phyloP scores from a whole-genome alignment of 2,888 invertebrate genomes.

The Galerucella nymphaeae region DNA sequence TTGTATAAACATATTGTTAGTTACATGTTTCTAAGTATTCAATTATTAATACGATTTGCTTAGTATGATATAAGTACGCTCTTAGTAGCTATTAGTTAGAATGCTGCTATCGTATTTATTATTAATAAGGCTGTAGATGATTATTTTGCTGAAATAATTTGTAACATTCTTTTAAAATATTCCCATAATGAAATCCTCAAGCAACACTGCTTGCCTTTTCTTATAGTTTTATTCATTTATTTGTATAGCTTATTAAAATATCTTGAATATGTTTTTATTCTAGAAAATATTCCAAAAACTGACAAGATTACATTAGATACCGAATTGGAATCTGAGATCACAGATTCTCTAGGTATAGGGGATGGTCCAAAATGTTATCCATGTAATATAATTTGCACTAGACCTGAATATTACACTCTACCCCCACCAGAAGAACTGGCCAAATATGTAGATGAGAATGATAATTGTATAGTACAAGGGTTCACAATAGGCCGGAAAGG shows the following conservation, averaged over 20 bases:
- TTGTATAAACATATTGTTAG: no score
- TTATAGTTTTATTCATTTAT: no score
- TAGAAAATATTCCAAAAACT: constrained; percentile 16
- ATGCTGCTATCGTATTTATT: no score
- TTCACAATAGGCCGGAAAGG: constrained; percentile 90
- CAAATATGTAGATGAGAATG: constrained; percentile 77
- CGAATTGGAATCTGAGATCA: constrained; percentile 37
- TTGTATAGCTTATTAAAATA: not conserved
- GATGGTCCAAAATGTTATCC: constrained; percentile 64
- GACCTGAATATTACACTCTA: constrained; percentile 91
- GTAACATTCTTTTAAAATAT: no score
- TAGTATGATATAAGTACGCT: no score
- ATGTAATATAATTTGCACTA: constrained; percentile 80
- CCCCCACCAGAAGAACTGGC: constrained; percentile 86
- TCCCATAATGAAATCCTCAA: no score
- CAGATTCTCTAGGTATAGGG: constrained; percentile 32
- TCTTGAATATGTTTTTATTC: constrained; percentile 5
- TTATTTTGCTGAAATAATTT: no score
- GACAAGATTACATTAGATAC: constrained; percentile 35
- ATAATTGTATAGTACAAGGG: constrained; percentile 84
- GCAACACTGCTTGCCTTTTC: no score
- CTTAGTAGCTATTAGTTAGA: no score
- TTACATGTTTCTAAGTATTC: no score
- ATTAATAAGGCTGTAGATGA: no score
- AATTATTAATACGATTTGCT: no score